These are phyloP conservation scores for Hylyphantes graminicola DNA, from an alignment of 1,140 invertebrate genomes.

Conservation along the genomic window DNA sequence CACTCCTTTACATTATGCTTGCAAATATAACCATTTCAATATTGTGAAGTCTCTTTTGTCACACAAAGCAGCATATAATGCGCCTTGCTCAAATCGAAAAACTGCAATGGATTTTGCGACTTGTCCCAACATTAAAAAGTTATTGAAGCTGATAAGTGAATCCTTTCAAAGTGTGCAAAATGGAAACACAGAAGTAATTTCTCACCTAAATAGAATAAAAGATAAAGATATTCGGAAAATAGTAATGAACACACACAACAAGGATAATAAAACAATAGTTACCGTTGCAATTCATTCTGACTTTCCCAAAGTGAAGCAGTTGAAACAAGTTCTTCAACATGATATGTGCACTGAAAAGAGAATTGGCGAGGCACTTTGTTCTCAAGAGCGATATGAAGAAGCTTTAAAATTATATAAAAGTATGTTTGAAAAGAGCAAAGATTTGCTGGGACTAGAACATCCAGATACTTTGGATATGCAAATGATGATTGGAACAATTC, in stretches of 20 bases:
- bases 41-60: constrained; percentile 9
- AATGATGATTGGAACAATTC: constrained; percentile 23
- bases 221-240: constrained; percentile 10
- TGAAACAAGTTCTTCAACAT: constrained; percentile 9
- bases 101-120: constrained; percentile 20
- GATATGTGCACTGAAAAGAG: not conserved
- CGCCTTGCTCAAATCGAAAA: not conserved
- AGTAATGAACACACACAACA: constrained; percentile 19
- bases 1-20: constrained; percentile 42
- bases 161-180: constrained; percentile 38
- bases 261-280: constrained; percentile 14
- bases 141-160: constrained; percentile 15
- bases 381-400: constrained; percentile 52
- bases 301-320: constrained; percentile 24
- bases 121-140: constrained; percentile 14
- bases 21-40: constrained; percentile 22
- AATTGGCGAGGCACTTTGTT: constrained; percentile 13
- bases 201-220: not conserved
- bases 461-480: constrained; percentile 52
- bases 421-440: constrained; percentile 47
- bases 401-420: constrained; percentile 36
- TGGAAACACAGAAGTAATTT: not conserved
- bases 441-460: constrained; percentile 54
- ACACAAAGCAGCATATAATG: constrained; percentile 18
- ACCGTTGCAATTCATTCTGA: constrained; percentile 23